These are phyloP conservation scores for Drosophila truncata DNA, from an alignment of 1,140 invertebrate genomes.

Conservation along the genomic window DNA sequence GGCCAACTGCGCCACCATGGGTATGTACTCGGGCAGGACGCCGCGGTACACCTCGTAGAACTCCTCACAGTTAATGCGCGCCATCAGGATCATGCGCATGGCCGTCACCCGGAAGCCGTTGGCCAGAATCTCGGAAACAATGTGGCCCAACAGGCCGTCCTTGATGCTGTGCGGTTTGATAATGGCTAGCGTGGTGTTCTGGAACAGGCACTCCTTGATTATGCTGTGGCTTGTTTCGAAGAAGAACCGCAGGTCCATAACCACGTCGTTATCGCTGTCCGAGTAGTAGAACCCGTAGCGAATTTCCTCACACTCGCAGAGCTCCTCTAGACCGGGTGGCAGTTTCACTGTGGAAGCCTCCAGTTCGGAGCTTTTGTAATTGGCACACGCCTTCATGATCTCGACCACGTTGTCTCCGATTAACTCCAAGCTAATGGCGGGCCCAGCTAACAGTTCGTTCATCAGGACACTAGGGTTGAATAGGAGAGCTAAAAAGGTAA, in stretches of 20 bases:
- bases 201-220: slow-evolving; percentile 57
- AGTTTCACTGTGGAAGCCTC: slow-evolving; percentile 63
- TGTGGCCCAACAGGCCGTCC: slow-evolving; percentile 89
- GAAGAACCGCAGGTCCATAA: slow-evolving; percentile 89
- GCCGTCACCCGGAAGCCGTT: slow-evolving; percentile 92
- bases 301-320: slow-evolving; percentile 91
- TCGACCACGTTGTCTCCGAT: slow-evolving; percentile 90
- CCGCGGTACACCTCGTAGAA: slow-evolving; percentile 97
- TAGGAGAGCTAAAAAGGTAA: not conserved
- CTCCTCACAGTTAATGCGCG: slow-evolving; percentile 93
- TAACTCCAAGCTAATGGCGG: slow-evolving; percentile 91
- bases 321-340: slow-evolving; percentile 89
- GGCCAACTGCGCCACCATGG: slow-evolving; percentile 92
- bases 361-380: slow-evolving; percentile 40
- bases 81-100: slow-evolving; percentile 92
- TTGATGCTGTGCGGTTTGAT: slow-evolving; percentile 96
- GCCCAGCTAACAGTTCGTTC: slow-evolving; percentile 90
- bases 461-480: slow-evolving; percentile 85
- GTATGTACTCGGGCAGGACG: slow-evolving; percentile 93
- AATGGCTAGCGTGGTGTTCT: slow-evolving; percentile 91
- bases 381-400: slow-evolving; percentile 79
- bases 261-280: slow-evolving; percentile 87
- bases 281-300: slow-evolving; percentile 91
- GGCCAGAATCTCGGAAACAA: slow-evolving; percentile 91
- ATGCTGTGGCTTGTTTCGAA: slow-evolving; percentile 86